phyloP scores from a whole-genome alignment of 2,113 vertebrate genomes.

The Geococcyx californianus region DNA sequence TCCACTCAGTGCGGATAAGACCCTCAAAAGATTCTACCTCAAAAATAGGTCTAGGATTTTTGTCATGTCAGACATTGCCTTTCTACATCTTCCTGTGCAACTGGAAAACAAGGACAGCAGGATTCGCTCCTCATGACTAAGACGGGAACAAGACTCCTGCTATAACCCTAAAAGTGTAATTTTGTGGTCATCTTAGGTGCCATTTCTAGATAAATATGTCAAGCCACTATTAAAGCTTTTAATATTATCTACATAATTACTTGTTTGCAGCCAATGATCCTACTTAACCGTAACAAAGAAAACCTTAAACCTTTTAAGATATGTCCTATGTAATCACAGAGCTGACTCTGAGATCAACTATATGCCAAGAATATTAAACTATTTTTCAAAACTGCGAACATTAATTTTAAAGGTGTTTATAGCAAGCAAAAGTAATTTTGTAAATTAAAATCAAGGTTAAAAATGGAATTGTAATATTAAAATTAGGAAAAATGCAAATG shows the following conservation, averaged over 20 bases:
- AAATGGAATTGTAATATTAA: not conserved
- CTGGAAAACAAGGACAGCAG: not conserved
- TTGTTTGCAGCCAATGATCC: not conserved
- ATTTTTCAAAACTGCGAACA: not conserved
- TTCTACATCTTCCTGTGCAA: not conserved
- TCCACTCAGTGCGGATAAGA: not conserved
- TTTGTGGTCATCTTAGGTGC: conserved; percentile 49
- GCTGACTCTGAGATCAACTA: not conserved
- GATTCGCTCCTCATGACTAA: not conserved
- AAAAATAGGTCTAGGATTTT: not conserved
- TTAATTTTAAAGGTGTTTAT: not conserved
- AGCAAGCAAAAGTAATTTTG: not conserved
- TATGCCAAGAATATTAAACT: not conserved
- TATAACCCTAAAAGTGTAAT: conserved; percentile 26
- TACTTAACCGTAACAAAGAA: conserved; percentile 30
- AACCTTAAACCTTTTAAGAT: not conserved
- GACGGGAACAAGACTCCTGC: conserved; percentile 25
- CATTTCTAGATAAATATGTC: conserved; percentile 36
- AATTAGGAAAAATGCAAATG: not conserved
- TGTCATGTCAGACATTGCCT: not conserved
- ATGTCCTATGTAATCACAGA: not conserved
- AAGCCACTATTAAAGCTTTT: conserved; percentile 47
- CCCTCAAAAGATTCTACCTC: not conserved
- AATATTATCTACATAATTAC: conserved; percentile 46
- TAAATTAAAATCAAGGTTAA: not conserved